Evolutionary conservation across 2,797 vertebrate species (phyloP).

Genomic region (Zenarchopterus dispar): DNA sequence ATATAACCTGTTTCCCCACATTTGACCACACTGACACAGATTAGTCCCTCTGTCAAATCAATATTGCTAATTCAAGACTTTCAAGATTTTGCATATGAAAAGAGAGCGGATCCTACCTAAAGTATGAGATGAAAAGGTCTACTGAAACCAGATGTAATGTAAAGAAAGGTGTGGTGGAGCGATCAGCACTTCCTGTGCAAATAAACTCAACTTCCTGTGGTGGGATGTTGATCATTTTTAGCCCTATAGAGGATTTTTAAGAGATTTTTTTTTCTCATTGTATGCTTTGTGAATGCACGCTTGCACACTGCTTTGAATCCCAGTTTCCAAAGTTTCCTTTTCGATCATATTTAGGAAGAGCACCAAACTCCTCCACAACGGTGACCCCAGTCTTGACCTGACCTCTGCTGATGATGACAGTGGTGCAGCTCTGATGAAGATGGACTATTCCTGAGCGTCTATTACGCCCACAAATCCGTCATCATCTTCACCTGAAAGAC

Average conservation of each 20-base stretch:
- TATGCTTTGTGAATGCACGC: too few species aligned
- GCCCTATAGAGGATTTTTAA: background rate
- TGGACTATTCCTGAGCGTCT: slow-evolving; percentile 43
- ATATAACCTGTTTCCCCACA: slow-evolving; percentile 17
- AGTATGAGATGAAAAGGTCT: slow-evolving; percentile 17
- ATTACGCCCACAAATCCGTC: slow-evolving; percentile 61
- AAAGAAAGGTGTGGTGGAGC: slow-evolving; percentile 12
- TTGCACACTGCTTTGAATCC: too few species aligned
- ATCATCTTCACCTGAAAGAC: slow-evolving; percentile 68
- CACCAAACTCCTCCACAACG: slow-evolving; percentile 1
- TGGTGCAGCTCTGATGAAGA: slow-evolving; percentile 46
- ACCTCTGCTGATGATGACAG: slow-evolving; percentile 49
- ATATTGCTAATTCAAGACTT: slow-evolving; percentile 14
- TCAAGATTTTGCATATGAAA: slow-evolving; percentile 12
- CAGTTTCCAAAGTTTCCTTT: background rate
- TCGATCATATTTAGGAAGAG: background rate
- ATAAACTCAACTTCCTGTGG: slow-evolving; percentile 38
- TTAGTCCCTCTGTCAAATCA: slow-evolving; percentile 20
- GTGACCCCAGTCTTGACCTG: slow-evolving; percentile 45
- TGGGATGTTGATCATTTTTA: slow-evolving; percentile 17
- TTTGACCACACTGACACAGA: slow-evolving; percentile 54
- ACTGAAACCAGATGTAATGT: slow-evolving; percentile 12
- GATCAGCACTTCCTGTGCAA: slow-evolving; percentile 27
- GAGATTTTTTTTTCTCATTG: background rate
- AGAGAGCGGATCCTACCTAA: slow-evolving; percentile 16